A percentile compares a stretch with the other conserved stretches of the same genome.
These are phyloP conservation scores for Drosophila lacteicornis DNA, from an alignment of 1,140 invertebrate species.

Conservation along the genomic window DNA sequence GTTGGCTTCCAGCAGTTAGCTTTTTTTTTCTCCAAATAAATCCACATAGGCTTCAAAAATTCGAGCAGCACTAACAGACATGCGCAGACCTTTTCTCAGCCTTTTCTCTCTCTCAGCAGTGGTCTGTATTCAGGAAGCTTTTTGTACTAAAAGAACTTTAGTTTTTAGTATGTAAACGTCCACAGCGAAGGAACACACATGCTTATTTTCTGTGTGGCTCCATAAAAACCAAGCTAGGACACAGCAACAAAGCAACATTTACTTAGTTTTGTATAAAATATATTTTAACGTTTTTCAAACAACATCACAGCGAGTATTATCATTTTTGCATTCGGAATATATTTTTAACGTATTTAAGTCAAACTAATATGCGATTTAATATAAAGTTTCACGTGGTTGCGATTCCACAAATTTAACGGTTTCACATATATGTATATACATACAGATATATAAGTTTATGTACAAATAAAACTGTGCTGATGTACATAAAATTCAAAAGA, in stretches of 20 bases:
- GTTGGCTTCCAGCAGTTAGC: neutral
- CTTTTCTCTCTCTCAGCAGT: neutral
- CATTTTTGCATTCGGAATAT: neutral
- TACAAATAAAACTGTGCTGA: constrained; percentile 1
- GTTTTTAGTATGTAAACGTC: constrained; percentile 47
- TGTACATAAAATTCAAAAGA: constrained; percentile 1
- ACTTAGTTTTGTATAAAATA: constrained; percentile 49
- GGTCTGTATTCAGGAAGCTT: constrained; percentile 45
- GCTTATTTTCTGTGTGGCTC: constrained; percentile 21
- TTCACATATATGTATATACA: constrained; percentile 1
- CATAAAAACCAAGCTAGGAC: constrained; percentile 16
- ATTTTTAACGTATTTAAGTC: neutral
- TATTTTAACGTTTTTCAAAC: constrained; percentile 55
- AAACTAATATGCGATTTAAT: neutral
- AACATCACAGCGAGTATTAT: constrained; percentile 16
- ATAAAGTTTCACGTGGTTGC: neutral
- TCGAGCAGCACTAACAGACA: neutral
- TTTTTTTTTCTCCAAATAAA: too few relatives aligned
- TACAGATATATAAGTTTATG: neutral
- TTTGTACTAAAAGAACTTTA: constrained; percentile 43
- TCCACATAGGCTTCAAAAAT: neutral
- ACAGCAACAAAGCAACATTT: constrained; percentile 21
- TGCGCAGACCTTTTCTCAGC: constrained; percentile 7
- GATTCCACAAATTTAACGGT: neutral
- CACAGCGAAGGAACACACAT: constrained; percentile 6